Percentiles rank a stretch among this genome's conserved stretches.
These are phyloP conservation scores for Hipparchia semele DNA, from an alignment of 2,888 invertebrate species.

Conservation along the genomic window DNA sequence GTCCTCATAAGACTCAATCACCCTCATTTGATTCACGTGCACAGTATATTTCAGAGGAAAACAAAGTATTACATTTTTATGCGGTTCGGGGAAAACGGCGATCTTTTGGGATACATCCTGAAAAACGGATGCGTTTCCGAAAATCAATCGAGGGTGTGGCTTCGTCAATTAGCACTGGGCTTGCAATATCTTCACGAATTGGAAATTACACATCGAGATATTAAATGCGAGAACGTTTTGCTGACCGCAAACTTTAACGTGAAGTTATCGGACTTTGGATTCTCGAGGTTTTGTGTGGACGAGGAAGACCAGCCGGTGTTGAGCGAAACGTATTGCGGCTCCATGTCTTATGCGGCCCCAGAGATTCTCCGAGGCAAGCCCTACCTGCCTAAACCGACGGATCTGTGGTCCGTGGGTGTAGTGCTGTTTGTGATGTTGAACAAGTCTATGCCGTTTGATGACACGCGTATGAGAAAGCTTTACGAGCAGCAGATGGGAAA, in stretches of 20 bases:
- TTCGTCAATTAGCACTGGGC: conserved; percentile 86
- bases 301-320: conserved; percentile 69
- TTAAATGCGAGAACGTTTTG: conserved; percentile 92
- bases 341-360: conserved; percentile 93
- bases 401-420: conserved; percentile 91
- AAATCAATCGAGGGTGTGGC: conserved; percentile 87
- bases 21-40: conserved; percentile 90
- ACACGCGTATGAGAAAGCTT: conserved; percentile 87
- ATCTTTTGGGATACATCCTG: conserved; percentile 87
- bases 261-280: conserved; percentile 93
- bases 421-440: conserved; percentile 93
- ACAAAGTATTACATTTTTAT: conserved; percentile 90
- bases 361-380: conserved; percentile 91
- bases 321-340: conserved; percentile 93
- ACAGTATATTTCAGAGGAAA: conserved; percentile 88
- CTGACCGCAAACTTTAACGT: conserved; percentile 88
- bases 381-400: conserved; percentile 88
- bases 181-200: conserved; percentile 89
- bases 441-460: conserved; percentile 93
- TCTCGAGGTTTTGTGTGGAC: conserved; percentile 81
- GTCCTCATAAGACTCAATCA: conserved; percentile 89
- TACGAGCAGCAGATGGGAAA: conserved; percentile 85
- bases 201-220: conserved; percentile 89
- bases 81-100: conserved; percentile 90
- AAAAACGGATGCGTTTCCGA: conserved; percentile 87